phyloP scores from a whole-genome alignment of 2,113 vertebrate genomes.

The Leptobrachium ailaonicum region DNA sequence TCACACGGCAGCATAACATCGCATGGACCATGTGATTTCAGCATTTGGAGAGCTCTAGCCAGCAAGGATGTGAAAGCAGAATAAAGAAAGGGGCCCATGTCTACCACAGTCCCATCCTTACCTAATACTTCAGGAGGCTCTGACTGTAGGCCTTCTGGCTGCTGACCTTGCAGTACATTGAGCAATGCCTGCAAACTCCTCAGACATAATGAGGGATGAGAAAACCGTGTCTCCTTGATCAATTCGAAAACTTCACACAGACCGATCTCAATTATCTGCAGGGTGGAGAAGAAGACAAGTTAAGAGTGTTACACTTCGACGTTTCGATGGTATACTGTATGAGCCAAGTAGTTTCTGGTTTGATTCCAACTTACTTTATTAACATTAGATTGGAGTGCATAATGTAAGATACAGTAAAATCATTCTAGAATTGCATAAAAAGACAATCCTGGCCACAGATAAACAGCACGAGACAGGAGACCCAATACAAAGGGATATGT shows the following conservation, averaged over 20 bases:
- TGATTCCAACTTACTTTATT: no score
- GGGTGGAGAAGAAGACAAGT: conserved; percentile 18
- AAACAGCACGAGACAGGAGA: no score
- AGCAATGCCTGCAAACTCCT: conserved; percentile 94
- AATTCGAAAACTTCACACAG: conserved; percentile 97
- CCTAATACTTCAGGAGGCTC: conserved; percentile 96
- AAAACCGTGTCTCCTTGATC: conserved; percentile 97
- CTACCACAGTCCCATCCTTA: conserved; percentile 58
- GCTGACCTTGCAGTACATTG: conserved; percentile 96
- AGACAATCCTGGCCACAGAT: no score
- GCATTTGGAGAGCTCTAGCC: background rate
- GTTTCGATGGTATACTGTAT: no score
- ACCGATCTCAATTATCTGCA: conserved; percentile 95
- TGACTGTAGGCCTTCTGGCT: conserved; percentile 94
- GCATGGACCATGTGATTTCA: background rate
- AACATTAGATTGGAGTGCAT: no score
- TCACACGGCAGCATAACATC: no score
- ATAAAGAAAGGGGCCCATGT: background rate
- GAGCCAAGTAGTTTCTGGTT: no score
- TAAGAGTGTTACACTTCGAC: background rate
- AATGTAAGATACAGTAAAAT: no score
- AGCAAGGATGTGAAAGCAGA: background rate
- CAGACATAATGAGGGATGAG: conserved; percentile 92
- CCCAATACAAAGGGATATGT: no score
- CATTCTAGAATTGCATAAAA: no score